Base-by-base conservation (phyloP, 2,113 vertebrate genomes). In the Haemorhous mexicanus region DNA sequence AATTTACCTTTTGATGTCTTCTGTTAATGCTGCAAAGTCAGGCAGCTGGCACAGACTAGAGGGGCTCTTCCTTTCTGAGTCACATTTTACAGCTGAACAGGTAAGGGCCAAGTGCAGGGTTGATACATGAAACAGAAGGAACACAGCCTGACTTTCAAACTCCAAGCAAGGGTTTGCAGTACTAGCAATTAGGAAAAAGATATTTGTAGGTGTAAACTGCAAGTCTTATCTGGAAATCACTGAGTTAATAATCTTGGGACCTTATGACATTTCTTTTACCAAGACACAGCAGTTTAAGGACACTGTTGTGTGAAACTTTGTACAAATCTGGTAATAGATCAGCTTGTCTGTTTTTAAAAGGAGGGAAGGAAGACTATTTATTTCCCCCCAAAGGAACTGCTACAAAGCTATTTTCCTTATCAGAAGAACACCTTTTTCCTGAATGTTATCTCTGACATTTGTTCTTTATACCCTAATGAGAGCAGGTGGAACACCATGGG, bases 401-500 rank as follows among this genome's bases (percentile, higher is more conserved):
- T 90, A 87, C 73, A 94, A 93, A 93, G 82, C 85, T 89, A 15
- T 96, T 96, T 93, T 95, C 79, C 92, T 96, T 97, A 96, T 95
- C 93, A 96, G 80, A 96, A 90, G 44, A 97, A 93, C 92, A 96
- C 94, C 95, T 97, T 96, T 96, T 94, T 95, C 95, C 95, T 96
- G 94, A 82, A 92, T 78, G 90, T 89, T 97, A 92, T 96, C 94
- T 96, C 77, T 92, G 93, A 92, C 90, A 92, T 97, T 97, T 96
- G 69, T 96, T 92, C 80, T 82, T 32, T 92, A 33, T 82, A 96
- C 82, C 90, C 76, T 93, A 84, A 92, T 78, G 83, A 92, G 86
- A 90, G 88, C 86, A 96, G 90, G 90, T 96, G 92, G 83, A 93
- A 92, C 83, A 95, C 88, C 77, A 66, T 82, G 84, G 62, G 87